Percentiles rank a stretch among this genome's conserved stretches.
Evolutionary conservation across 2,888 invertebrate genomes (phyloP).

Genomic region (Synergus japonicus): DNA sequence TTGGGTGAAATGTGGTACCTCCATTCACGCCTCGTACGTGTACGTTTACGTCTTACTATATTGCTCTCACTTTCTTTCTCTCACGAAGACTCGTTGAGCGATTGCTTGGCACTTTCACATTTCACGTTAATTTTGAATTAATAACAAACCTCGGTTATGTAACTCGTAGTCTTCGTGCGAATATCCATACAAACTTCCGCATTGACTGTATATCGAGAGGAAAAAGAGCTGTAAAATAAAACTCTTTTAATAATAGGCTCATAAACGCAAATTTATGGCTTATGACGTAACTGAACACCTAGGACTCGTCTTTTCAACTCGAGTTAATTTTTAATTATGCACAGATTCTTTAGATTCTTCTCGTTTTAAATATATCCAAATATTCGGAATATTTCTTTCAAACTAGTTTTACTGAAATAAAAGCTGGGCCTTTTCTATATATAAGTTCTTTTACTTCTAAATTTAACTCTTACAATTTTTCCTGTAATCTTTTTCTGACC

Average conservation of each 20-base stretch:
- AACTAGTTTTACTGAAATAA: too few species aligned
- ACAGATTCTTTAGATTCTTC: slow-evolving; percentile 48
- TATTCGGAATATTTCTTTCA: too few species aligned
- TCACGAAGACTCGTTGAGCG: slow-evolving; percentile 46
- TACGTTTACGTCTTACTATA: slow-evolving; percentile 49
- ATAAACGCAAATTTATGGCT: slow-evolving; percentile 42
- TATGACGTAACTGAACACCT: background rate
- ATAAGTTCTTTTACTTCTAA: too few species aligned
- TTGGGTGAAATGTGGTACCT: slow-evolving; percentile 39
- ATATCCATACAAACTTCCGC: slow-evolving; percentile 7
- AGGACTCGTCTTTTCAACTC: background rate
- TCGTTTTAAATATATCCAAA: too few species aligned
- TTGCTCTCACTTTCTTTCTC: slow-evolving; percentile 68
- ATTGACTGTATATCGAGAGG: background rate
- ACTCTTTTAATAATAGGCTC: slow-evolving; percentile 47
- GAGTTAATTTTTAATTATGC: slow-evolving; percentile 41
- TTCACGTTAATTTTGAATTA: slow-evolving; percentile 70
- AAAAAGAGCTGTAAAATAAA: slow-evolving; percentile 13
- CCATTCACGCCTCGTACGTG: slow-evolving; percentile 44
- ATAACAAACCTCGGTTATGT: slow-evolving; percentile 62
- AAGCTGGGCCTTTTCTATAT: too few species aligned
- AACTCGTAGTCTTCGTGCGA: slow-evolving; percentile 49
- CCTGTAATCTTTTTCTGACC: too few species aligned
- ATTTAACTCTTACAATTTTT: too few species aligned
- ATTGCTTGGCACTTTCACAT: slow-evolving; percentile 68